Evolutionary conservation across 2,888 invertebrate genomes (phyloP).

Genomic region (Platycheirus rosarum): DNA sequence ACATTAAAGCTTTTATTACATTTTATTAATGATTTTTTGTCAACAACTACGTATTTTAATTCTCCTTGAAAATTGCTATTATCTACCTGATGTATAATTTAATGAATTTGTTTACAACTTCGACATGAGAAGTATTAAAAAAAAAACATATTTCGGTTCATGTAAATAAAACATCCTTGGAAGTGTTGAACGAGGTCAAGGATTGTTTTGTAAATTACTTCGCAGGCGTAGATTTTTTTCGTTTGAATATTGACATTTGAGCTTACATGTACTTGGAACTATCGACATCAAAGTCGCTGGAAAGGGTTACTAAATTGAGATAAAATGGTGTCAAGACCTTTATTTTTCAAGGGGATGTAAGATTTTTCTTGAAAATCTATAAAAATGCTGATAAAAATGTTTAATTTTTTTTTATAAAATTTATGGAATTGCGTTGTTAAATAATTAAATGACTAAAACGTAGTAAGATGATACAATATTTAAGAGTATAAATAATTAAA

Average conservation of each 20-base stretch:
- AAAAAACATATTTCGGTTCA: not conserved
- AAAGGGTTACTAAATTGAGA: not conserved
- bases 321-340: too few species aligned
- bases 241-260: not conserved
- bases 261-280: not conserved
- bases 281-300: not conserved
- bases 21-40: not conserved
- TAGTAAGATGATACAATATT: too few species aligned
- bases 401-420: too few species aligned
- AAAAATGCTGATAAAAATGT: too few species aligned
- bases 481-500: too few species aligned
- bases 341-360: too few species aligned
- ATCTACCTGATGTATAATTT: not conserved
- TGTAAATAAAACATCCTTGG: constrained; percentile 5
- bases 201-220: constrained; percentile 31
- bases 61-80: not conserved
- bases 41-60: not conserved
- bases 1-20: constrained; percentile 12
- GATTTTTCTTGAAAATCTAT: too few species aligned
- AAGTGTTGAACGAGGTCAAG: constrained; percentile 33
- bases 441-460: too few species aligned
- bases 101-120: not conserved
- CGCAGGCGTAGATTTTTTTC: not conserved
- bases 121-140: too few species aligned
- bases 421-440: too few species aligned